A percentile compares a stretch with the other conserved stretches of the same genome.
phyloP scores from a whole-genome alignment of 2,113 vertebrate species.

The Deroptyus accipitrinus region DNA sequence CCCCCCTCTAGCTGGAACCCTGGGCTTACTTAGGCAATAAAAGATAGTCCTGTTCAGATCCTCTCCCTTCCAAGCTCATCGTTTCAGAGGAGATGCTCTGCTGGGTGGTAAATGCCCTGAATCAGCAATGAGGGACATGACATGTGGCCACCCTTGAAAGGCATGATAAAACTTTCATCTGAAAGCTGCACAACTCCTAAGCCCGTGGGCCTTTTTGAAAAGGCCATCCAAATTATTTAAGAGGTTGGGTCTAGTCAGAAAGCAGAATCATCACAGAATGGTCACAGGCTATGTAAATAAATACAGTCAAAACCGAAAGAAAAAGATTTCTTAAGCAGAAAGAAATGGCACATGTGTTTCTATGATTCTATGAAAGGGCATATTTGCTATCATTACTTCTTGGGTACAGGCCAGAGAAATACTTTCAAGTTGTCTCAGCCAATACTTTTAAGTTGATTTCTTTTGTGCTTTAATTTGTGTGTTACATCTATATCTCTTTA shows the following conservation, averaged over 20 bases:
- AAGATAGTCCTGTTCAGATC: neutral
- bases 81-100: neutral
- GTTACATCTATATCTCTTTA: neutral
- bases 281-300: neutral
- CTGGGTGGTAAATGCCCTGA: neutral
- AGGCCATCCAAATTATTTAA: neutral
- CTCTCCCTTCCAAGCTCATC: neutral
- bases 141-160: neutral
- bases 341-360: neutral
- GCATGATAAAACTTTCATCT: neutral
- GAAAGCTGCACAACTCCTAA: neutral
- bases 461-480: neutral
- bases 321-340: neutral
- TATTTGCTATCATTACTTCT: neutral
- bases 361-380: neutral
- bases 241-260: neutral
- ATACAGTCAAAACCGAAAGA: neutral
- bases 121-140: neutral
- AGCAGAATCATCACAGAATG: neutral
- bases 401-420: neutral
- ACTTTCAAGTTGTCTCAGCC: neutral
- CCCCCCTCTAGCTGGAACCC: neutral
- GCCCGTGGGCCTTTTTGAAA: neutral
- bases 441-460: neutral
- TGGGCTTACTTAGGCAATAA: neutral